Percentiles rank a stretch among this genome's conserved stretches.
phyloP scores from a whole-genome alignment of 2,113 vertebrate genomes.

The Cephalopholis sonnerati region DNA sequence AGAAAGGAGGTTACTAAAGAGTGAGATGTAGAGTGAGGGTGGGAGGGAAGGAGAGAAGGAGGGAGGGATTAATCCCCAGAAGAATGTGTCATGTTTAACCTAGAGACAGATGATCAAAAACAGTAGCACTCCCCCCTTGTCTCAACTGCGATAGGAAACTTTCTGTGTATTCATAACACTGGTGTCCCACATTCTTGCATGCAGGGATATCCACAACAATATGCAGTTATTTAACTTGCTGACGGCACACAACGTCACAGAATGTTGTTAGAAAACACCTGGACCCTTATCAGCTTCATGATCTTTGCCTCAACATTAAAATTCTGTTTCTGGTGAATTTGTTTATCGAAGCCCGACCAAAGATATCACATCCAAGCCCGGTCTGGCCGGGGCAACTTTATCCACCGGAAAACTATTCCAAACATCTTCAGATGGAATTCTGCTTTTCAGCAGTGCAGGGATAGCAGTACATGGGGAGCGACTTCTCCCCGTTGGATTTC shows the following conservation, averaged over 20 bases:
- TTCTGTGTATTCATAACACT: constrained; percentile 68
- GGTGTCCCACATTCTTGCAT: constrained; percentile 64
- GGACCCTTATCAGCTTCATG: background rate
- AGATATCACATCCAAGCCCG: constrained; percentile 26
- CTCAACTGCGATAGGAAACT: constrained; percentile 58
- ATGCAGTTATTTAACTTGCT: constrained; percentile 26
- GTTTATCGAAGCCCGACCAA: constrained; percentile 31
- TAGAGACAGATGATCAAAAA: constrained; percentile 79
- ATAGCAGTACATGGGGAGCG: constrained; percentile 44
- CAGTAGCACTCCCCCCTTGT: constrained; percentile 64
- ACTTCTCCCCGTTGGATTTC: constrained; percentile 68
- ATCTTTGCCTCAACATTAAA: background rate
- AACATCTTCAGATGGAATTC: constrained; percentile 78
- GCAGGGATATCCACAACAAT: constrained; percentile 39
- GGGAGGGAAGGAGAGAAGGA: constrained; percentile 41
- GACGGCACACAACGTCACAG: background rate
- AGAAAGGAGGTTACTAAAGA: constrained; percentile 3
- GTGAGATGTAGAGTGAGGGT: constrained; percentile 7
- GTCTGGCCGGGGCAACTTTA: constrained; percentile 42
- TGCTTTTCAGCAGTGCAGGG: constrained; percentile 54
- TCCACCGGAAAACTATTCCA: constrained; percentile 73
- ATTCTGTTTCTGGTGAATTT: background rate
- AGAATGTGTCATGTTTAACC: constrained; percentile 82
- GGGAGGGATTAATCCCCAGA: constrained; percentile 73
- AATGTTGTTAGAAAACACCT: background rate